Conservation (phyloP, 2,888 invertebrate genomes). For the Sussaba pulchella region DNA sequence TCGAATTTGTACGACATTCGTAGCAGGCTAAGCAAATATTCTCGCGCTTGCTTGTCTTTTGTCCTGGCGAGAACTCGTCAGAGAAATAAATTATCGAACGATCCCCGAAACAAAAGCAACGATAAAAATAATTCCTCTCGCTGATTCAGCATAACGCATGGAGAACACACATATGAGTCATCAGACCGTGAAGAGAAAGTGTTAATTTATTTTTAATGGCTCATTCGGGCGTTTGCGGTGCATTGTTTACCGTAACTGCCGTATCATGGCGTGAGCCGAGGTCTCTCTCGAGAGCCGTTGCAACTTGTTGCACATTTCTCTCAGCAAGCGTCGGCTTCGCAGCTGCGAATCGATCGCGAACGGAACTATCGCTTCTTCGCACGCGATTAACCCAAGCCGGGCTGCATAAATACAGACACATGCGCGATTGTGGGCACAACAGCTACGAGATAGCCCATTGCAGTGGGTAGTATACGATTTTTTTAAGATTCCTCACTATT, state of each 20-base stretch:
- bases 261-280: slow-evolving; percentile 21
- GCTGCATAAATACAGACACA: background rate
- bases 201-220: slow-evolving; percentile 56
- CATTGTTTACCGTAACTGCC: slow-evolving; percentile 48
- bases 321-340: slow-evolving; percentile 5
- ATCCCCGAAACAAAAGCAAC: slow-evolving; percentile 1
- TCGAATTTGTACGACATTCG: background rate
- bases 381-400: slow-evolving; percentile 34
- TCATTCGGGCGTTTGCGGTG: slow-evolving; percentile 9
- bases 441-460: no score
- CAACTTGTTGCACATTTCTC: slow-evolving; percentile 50
- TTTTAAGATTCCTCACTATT: background rate
- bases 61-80: background rate
- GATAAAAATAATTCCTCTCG: background rate
- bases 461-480: no score
- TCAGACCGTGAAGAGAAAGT: slow-evolving; percentile 29
- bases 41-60: background rate
- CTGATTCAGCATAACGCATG: background rate
- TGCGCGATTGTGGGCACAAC: no score
- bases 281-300: background rate
- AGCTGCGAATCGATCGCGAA: slow-evolving; percentile 33
- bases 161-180: slow-evolving; percentile 41
- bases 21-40: background rate
- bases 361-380: slow-evolving; percentile 21
- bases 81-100: background rate